Percentiles rank a stretch among this genome's conserved stretches.
phyloP scores from a whole-genome alignment of 2,797 vertebrate genomes.

The Anas capensis region DNA sequence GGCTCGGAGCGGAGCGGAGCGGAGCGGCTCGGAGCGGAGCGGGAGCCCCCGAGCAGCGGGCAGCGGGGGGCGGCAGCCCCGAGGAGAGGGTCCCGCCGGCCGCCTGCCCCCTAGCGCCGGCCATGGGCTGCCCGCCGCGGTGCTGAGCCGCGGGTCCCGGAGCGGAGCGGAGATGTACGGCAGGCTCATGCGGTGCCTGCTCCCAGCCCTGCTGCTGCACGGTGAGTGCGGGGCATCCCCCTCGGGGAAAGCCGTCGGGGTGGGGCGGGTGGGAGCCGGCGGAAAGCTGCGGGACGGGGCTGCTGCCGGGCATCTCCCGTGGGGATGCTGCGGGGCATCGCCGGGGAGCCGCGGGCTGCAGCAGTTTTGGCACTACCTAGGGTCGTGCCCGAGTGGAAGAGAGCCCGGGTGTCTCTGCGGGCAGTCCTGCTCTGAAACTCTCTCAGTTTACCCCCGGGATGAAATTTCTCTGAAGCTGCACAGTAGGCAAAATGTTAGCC shows the following conservation, averaged over 20 bases:
- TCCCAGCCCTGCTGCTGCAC: slow-evolving; percentile 78
- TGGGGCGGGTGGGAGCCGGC: too few relatives aligned
- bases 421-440: background rate
- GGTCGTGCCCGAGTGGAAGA: background rate
- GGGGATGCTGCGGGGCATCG: too few relatives aligned
- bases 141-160: slow-evolving; percentile 32
- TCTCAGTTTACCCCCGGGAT: background rate
- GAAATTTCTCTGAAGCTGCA: background rate
- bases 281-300: too few relatives aligned
- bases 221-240: slow-evolving; percentile 74
- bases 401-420: accelerated
- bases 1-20: too few relatives aligned
- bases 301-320: too few relatives aligned
- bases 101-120: background rate
- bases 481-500: background rate
- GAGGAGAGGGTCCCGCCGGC: background rate
- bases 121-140: slow-evolving; percentile 19
- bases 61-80: background rate
- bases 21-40: background rate
- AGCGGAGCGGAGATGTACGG: slow-evolving; percentile 69
- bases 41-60: background rate
- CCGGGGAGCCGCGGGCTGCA: too few relatives aligned
- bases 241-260: too few relatives aligned
- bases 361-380: background rate
- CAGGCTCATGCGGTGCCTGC: slow-evolving; percentile 68